These are phyloP conservation scores for Drosophila oshimai DNA, from an alignment of 1,140 invertebrate species.

Conservation along the genomic window DNA sequence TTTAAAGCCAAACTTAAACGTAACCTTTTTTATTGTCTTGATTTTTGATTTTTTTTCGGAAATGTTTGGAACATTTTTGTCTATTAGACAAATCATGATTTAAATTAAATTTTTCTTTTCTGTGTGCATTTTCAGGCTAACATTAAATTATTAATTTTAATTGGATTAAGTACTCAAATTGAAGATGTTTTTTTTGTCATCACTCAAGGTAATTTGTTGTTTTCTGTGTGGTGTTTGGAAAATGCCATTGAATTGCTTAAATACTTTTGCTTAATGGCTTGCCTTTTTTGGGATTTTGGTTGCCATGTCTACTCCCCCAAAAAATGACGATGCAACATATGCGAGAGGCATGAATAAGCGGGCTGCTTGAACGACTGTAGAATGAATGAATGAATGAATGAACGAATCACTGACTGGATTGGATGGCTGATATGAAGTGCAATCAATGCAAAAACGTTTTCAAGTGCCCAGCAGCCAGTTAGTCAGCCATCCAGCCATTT, in stretches of 20 bases:
- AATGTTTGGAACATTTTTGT: too few species aligned
- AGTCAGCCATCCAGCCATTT: constrained; percentile 4
- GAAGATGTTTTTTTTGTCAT: too few species aligned
- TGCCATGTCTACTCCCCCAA: constrained; percentile 40
- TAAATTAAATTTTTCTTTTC: too few species aligned
- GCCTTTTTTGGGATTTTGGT: constrained; percentile 67
- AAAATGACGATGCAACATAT: constrained; percentile 61
- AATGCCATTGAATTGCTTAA: constrained; percentile 80
- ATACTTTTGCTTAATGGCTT: constrained; percentile 69
- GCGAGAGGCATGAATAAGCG: constrained; percentile 74
- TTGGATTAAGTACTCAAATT: too few species aligned
- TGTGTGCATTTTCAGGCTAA: too few species aligned
- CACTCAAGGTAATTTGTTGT: not conserved
- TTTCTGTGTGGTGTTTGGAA: constrained; percentile 31
- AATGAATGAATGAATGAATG: constrained; percentile 30
- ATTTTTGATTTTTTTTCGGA: too few species aligned
- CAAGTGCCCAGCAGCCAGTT: constrained; percentile 42
- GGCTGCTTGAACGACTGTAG: constrained; percentile 32
- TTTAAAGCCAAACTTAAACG: too few species aligned
- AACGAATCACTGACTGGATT: constrained; percentile 26
- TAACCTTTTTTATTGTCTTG: too few species aligned
- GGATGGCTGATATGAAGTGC: constrained; percentile 73
- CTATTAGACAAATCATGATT: too few species aligned
- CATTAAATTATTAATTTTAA: too few species aligned
- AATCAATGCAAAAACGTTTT: constrained; percentile 81